Conservation (phyloP, 2,113 vertebrate genomes). For the Eudyptes chrysolophus region DNA sequence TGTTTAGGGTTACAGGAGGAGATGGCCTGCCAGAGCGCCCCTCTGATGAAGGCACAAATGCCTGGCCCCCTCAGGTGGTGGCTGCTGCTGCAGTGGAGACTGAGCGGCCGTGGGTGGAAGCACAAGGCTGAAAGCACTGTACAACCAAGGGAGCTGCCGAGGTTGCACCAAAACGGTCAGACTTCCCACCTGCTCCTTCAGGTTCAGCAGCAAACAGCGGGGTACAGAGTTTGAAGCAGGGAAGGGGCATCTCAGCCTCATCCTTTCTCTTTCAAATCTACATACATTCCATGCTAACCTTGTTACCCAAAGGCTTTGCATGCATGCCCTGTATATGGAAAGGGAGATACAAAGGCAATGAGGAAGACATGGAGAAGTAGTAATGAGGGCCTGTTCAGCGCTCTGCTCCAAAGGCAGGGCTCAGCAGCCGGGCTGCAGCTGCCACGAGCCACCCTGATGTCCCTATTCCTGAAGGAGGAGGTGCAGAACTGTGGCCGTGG, state of each 20-base stretch:
- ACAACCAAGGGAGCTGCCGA: neutral
- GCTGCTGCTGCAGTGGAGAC: neutral
- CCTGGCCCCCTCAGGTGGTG: neutral
- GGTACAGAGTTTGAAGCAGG: neutral
- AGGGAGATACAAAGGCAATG: neutral
- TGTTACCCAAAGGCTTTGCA: neutral
- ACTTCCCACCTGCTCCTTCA: neutral
- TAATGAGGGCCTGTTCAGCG: accelerated
- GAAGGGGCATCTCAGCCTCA: neutral
- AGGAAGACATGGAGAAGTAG: neutral
- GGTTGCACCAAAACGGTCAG: neutral
- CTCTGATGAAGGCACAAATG: neutral
- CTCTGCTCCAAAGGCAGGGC: neutral
- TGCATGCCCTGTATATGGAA: accelerated
- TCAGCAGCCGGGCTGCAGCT: accelerated
- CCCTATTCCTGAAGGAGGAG: neutral
- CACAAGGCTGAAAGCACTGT: neutral
- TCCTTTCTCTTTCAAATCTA: neutral
- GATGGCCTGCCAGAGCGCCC: accelerated
- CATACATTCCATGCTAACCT: neutral
- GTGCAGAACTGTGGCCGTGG: neutral
- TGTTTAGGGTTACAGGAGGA: neutral
- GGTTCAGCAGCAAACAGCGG: neutral
- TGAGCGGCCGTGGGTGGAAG: accelerated
- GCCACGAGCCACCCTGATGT: accelerated